Conservation (phyloP, 2,888 invertebrate genomes). For the Serripes groenlandicus region DNA sequence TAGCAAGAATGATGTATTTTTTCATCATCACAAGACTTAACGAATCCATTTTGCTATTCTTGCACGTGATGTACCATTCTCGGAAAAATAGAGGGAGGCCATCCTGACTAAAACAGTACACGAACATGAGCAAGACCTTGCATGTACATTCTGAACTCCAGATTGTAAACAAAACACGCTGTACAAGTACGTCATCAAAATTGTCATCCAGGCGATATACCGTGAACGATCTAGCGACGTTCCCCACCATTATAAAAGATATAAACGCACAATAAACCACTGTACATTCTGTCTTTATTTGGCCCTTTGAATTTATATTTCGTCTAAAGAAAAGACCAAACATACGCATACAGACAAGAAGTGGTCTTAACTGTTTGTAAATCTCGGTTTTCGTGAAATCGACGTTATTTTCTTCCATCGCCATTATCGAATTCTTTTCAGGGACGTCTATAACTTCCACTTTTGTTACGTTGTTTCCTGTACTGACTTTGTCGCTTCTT, state of each 20-base stretch:
- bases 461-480: neutral
- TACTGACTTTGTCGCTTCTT: neutral
- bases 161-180: slow-evolving; percentile 70
- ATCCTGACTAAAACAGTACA: slow-evolving; percentile 59
- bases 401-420: neutral
- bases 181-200: slow-evolving; percentile 69
- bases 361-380: slow-evolving; percentile 56
- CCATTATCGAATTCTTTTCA: neutral
- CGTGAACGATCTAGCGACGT: slow-evolving; percentile 59
- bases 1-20: slow-evolving; percentile 56
- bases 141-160: slow-evolving; percentile 68
- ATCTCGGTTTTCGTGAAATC: slow-evolving; percentile 46
- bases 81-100: slow-evolving; percentile 64
- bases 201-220: slow-evolving; percentile 59
- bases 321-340: slow-evolving; percentile 64
- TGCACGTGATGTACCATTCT: slow-evolving; percentile 58
- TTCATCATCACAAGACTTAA: slow-evolving; percentile 61
- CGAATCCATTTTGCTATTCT: slow-evolving; percentile 52
- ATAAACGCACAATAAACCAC: slow-evolving; percentile 57
- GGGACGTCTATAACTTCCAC: slow-evolving; percentile 2
- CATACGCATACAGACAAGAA: slow-evolving; percentile 59
- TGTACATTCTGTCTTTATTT: slow-evolving; percentile 36
- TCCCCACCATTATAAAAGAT: slow-evolving; percentile 44
- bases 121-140: slow-evolving; percentile 54
- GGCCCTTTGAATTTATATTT: slow-evolving; percentile 26